These are phyloP conservation scores for Terrapene triunguis DNA, from an alignment of 2,113 vertebrate species.

Conservation along the genomic window DNA sequence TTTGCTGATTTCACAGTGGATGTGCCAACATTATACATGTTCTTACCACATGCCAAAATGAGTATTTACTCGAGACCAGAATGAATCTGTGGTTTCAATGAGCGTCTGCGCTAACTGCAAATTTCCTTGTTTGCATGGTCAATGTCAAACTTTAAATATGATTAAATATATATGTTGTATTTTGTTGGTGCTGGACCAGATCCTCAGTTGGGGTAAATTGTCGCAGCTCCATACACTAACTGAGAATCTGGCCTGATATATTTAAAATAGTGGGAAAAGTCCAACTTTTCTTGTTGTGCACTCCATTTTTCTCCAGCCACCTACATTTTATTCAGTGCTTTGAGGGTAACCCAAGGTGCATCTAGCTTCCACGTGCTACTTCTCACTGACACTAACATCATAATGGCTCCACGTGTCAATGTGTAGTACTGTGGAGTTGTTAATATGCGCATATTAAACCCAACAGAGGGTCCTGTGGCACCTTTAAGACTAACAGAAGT, in stretches of 20 bases:
- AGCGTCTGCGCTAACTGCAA: background rate
- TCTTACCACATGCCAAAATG: rapidly evolving
- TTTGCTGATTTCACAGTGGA: background rate
- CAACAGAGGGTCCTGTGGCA: no score
- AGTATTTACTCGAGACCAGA: background rate
- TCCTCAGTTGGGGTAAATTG: background rate
- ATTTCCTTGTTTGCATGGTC: background rate
- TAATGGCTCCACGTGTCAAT: rapidly evolving
- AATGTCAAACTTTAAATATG: background rate
- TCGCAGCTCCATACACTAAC: background rate
- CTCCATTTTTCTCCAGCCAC: background rate
- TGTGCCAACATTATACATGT: rapidly evolving
- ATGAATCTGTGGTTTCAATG: rapidly evolving
- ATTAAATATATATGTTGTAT: rapidly evolving
- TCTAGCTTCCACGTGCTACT: background rate
- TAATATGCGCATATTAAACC: background rate
- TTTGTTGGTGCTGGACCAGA: background rate
- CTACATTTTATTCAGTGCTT: background rate
- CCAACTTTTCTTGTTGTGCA: rapidly evolving
- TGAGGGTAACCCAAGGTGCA: constrained; percentile 4
- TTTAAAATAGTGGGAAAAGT: background rate
- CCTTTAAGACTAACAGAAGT: no score
- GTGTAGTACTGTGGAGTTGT: background rate
- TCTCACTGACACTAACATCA: background rate
- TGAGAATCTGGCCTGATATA: background rate